A percentile compares a stretch with the other conserved stretches of the same genome.
These are phyloP conservation scores for Strigops habroptila DNA, from an alignment of 2,113 vertebrate species.

Conservation along the genomic window DNA sequence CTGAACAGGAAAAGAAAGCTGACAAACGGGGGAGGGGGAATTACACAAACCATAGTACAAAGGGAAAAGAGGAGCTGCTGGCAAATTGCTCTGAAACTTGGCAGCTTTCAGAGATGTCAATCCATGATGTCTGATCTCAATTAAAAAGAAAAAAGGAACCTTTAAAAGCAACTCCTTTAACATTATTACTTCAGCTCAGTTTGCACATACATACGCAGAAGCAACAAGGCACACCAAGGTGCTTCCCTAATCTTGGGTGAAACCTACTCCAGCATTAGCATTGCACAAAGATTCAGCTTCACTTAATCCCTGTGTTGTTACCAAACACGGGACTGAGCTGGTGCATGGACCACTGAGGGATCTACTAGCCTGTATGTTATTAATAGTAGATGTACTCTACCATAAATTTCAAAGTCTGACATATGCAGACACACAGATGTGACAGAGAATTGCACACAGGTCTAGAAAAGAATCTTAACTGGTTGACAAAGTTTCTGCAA, in stretches of 20 bases:
- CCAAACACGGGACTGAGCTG: background rate
- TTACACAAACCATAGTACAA: background rate
- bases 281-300: background rate
- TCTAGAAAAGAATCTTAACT: background rate
- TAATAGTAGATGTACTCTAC: background rate
- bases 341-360: background rate
- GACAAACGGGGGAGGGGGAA: background rate
- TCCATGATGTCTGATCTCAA: background rate
- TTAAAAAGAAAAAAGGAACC: background rate
- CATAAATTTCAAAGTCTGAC: background rate
- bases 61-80: background rate
- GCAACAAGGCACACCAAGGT: background rate
- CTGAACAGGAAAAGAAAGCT: background rate
- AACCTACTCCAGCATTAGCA: background rate
- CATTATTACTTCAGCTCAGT: background rate
- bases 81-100: background rate
- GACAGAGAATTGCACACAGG: accelerated
- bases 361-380: background rate
- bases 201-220: background rate
- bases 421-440: background rate
- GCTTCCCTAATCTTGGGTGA: background rate
- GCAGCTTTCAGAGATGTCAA: background rate
- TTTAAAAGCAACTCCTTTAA: background rate
- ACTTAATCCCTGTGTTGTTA: background rate
- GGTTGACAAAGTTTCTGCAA: background rate